A percentile compares a stretch with the other conserved stretches of the same genome.
phyloP scores from a whole-genome alignment of 1,140 invertebrate species.

The Diabrotica undecimpunctata region DNA sequence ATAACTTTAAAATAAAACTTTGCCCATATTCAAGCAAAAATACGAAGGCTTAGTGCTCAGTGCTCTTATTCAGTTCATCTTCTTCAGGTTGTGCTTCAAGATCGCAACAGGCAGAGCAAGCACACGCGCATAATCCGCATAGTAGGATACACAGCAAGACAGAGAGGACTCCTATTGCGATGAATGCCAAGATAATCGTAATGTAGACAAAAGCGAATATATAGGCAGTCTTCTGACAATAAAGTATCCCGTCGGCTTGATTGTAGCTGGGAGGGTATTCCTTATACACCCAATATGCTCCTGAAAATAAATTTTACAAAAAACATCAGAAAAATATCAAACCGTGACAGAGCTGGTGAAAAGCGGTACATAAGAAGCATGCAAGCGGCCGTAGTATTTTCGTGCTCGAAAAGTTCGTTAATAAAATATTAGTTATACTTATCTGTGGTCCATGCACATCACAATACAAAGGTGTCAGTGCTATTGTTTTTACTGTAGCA shows the following conservation, averaged over 20 bases:
- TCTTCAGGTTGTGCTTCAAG: neutral
- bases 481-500: no score
- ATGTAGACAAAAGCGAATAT: constrained; percentile 38
- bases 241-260: constrained; percentile 7
- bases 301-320: constrained; percentile 24
- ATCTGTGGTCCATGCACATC: no score
- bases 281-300: constrained; percentile 34
- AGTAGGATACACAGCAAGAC: constrained; percentile 22
- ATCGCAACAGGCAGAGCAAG: neutral
- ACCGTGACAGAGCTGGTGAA: no score
- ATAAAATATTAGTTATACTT: no score
- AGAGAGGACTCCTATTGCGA: constrained; percentile 15
- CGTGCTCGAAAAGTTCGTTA: no score
- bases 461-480: no score
- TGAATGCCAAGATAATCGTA: constrained; percentile 23
- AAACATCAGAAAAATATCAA: no score
- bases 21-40: no score
- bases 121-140: neutral
- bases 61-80: neutral
- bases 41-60: no score
- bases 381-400: no score
- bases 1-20: no score
- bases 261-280: constrained; percentile 35
- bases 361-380: no score
- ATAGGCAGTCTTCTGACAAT: constrained; percentile 37